Conservation (phyloP, 2,113 vertebrate species). For the Laticauda colubrina region DNA sequence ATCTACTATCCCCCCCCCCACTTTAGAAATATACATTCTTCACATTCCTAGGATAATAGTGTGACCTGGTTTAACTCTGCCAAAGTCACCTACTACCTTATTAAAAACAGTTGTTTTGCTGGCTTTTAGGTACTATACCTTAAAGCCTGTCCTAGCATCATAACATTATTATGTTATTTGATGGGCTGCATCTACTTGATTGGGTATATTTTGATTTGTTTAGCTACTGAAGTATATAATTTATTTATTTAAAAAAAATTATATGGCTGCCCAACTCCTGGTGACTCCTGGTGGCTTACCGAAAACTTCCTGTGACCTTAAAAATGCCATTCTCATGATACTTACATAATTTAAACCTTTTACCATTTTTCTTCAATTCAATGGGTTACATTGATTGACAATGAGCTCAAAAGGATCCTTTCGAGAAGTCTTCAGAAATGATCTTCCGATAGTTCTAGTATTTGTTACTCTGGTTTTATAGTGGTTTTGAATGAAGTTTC, state of each 20-base stretch:
- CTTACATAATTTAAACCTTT: not conserved
- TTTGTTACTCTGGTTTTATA: not conserved
- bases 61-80: not conserved
- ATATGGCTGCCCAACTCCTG: not conserved
- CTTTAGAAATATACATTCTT: not conserved
- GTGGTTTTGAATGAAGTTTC: not conserved
- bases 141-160: not conserved
- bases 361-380: not conserved
- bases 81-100: conserved; percentile 36
- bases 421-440: not conserved
- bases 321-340: not conserved
- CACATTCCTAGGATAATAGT: not conserved
- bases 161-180: not conserved
- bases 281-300: not conserved
- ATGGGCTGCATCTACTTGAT: not conserved
- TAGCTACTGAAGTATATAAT: not conserved
- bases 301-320: not conserved
- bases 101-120: conserved; percentile 41
- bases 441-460: not conserved
- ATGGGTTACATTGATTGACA: not conserved
- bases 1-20: not conserved
- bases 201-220: not conserved
- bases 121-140: not conserved
- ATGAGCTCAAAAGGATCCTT: not conserved
- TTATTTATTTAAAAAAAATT: not conserved